These are phyloP conservation scores for Pachypsylla venusta DNA, from an alignment of 1,140 invertebrate genomes.

Conservation along the genomic window DNA sequence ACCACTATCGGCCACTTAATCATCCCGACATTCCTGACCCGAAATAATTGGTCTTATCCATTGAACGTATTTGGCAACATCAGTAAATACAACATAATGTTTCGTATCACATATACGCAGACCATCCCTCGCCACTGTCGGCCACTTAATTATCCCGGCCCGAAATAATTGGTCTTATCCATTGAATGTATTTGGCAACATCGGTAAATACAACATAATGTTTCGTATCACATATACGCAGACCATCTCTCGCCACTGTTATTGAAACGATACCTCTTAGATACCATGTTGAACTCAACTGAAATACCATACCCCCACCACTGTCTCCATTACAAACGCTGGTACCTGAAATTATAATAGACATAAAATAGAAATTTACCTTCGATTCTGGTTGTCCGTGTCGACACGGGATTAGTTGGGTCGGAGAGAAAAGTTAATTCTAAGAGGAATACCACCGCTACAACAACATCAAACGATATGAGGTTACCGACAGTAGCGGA, in stretches of 20 bases:
- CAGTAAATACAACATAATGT: conserved; percentile 40
- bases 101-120: conserved; percentile 35
- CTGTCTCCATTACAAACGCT: conserved; percentile 46
- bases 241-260: conserved; percentile 33
- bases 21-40: too few species aligned
- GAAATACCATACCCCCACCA: conserved; percentile 41
- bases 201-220: conserved; percentile 42
- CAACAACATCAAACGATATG: too few species aligned
- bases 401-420: too few species aligned
- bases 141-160: too few species aligned
- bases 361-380: too few species aligned
- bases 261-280: conserved; percentile 41
- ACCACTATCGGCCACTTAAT: too few species aligned
- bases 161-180: conserved; percentile 28
- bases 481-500: too few species aligned
- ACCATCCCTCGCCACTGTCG: conserved; percentile 32
- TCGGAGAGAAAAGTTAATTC: too few species aligned
- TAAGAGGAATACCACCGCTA: too few species aligned
- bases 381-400: too few species aligned
- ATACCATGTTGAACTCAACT: conserved; percentile 33
- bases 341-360: conserved; percentile 31
- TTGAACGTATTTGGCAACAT: conserved; percentile 40
- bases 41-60: conserved; percentile 32
- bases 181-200: conserved; percentile 40
- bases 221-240: conserved; percentile 35